These are phyloP conservation scores for Glaucomys volans DNA, from an alignment of 2,113 vertebrate genomes.

Conservation along the genomic window DNA sequence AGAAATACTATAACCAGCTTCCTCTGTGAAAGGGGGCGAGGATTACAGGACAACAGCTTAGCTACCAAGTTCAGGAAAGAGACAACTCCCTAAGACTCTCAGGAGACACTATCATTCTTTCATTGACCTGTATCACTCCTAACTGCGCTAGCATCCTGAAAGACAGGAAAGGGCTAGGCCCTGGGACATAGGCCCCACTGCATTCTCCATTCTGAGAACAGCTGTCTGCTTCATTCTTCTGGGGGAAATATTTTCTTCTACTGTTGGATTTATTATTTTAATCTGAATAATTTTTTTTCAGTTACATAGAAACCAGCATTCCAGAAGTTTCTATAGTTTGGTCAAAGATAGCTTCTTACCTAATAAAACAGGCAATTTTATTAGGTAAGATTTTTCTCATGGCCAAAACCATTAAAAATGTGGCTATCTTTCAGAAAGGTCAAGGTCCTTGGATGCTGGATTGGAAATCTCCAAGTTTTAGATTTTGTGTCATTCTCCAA, in stretches of 20 bases:
- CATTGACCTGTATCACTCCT: not conserved
- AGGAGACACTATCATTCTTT: not conserved
- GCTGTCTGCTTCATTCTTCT: not conserved
- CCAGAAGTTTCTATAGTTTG: not conserved
- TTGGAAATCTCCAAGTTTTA: not conserved
- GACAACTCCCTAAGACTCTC: not conserved
- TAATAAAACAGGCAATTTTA: not conserved
- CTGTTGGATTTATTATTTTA: not conserved
- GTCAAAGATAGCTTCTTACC: not conserved
- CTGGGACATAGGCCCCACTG: not conserved
- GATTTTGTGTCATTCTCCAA: not conserved
- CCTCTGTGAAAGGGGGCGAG: not conserved
- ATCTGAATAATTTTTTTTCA: not conserved
- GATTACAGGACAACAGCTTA: not conserved
- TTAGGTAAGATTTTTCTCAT: not conserved
- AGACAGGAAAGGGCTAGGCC: not conserved
- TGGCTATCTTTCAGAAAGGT: not conserved
- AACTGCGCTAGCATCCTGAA: not conserved
- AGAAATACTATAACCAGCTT: not conserved
- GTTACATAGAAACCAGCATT: not conserved
- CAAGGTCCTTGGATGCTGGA: not conserved
- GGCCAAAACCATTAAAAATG: not conserved
- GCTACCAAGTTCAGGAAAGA: not conserved
- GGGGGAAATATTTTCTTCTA: not conserved
- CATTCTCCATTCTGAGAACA: not conserved